Conservation (phyloP, 2,113 vertebrate species). For the Anthoscopus minutus region DNA sequence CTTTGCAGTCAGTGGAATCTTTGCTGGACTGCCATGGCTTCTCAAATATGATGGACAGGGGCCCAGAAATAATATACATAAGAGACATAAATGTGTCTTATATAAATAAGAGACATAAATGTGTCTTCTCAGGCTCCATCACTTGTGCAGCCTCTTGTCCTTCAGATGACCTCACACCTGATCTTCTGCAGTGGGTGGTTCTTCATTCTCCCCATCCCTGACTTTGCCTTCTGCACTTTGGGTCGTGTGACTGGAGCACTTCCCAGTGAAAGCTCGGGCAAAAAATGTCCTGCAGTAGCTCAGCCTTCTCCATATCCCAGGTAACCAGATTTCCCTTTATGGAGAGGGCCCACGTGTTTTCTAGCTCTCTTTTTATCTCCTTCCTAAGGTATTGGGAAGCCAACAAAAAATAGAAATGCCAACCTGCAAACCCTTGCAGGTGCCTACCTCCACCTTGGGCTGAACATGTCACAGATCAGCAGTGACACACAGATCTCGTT, state of each 20-base stretch:
- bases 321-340: not conserved
- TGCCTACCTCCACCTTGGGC: not conserved
- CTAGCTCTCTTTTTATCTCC: not conserved
- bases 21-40: not conserved
- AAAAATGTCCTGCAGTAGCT: not conserved
- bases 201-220: not conserved
- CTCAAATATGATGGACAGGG: not conserved
- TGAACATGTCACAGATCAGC: accelerated
- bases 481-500: accelerated
- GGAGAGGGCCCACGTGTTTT: not conserved
- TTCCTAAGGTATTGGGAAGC: not conserved
- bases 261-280: not conserved
- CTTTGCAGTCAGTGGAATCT: not conserved
- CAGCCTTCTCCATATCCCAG: not conserved
- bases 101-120: too few relatives aligned
- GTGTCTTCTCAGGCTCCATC: not conserved
- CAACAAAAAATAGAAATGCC: not conserved
- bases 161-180: not conserved
- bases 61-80: too few relatives aligned
- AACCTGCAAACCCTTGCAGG: not conserved
- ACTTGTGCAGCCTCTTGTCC: not conserved
- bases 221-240: not conserved
- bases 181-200: accelerated
- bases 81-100: too few relatives aligned
- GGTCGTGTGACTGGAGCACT: not conserved